A percentile compares a stretch with the other conserved stretches of the same genome.
These are phyloP conservation scores for Furcula furcula DNA, from an alignment of 2,888 invertebrate genomes.

Conservation along the genomic window DNA sequence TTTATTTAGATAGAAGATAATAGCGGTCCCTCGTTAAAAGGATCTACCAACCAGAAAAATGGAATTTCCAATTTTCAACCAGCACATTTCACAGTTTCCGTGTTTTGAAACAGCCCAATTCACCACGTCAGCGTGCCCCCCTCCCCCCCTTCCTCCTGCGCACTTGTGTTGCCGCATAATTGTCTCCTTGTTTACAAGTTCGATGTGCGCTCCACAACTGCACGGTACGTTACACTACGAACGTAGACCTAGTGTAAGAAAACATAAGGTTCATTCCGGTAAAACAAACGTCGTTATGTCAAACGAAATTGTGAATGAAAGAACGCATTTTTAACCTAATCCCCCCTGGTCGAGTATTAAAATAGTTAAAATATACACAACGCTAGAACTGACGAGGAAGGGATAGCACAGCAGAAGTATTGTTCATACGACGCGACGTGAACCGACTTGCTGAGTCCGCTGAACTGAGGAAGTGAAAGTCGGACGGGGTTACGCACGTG, in stretches of 20 bases:
- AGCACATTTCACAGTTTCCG: neutral
- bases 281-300: slow-evolving; percentile 12
- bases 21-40: too few species aligned
- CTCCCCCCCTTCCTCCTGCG: slow-evolving; percentile 3
- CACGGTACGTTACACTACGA: slow-evolving; percentile 2
- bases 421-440: slow-evolving; percentile 15
- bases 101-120: neutral
- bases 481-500: slow-evolving; percentile 45
- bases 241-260: slow-evolving; percentile 6
- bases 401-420: slow-evolving; percentile 3
- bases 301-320: slow-evolving; percentile 15
- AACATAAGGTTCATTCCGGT: slow-evolving; percentile 14
- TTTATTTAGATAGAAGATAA: too few species aligned
- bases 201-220: slow-evolving; percentile 5
- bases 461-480: slow-evolving; percentile 59
- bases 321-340: slow-evolving; percentile 9
- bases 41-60: too few species aligned
- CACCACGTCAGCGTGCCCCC: neutral
- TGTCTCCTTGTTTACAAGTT: slow-evolving; percentile 20
- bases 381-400: neutral
- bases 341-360: slow-evolving; percentile 4
- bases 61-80: too few species aligned
- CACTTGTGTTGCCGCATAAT: slow-evolving; percentile 15
- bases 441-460: slow-evolving; percentile 22
- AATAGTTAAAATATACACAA: slow-evolving; percentile 5